Base-by-base conservation (phyloP, 2,888 invertebrate species). In the Pachycephus smyrnensis region DNA sequence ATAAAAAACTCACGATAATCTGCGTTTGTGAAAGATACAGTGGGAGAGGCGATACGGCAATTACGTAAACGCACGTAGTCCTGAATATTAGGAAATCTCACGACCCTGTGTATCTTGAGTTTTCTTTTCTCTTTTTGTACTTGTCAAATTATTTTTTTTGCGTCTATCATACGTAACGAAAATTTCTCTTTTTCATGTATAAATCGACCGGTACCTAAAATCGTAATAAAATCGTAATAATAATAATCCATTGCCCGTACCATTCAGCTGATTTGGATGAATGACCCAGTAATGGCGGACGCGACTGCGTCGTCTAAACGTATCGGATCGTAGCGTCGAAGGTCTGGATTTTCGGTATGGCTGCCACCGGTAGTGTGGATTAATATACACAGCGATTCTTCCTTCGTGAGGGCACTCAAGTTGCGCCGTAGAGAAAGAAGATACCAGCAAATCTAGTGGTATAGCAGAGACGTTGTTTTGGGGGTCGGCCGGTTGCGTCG, bases 401-500 rank as follows among this genome's bases (percentile, higher is more conserved):
- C 6, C 23, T 23, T 1, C 23, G 55, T 23, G 9, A 55, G 2
- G 55, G 55, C 9, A 2, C 55, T 23, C 23, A 2, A 23, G 55
- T 2, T 9, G 23, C 55, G 55, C 9, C 23, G 9, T 55, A 23
- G 55, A 23, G 9, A 23, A 23, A 23, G 15, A 9, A 9, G n/a
- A n/a, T n/a, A n/a, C n/a, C 40, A 6, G 23, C 55, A 9, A 23
- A 23, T 55, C 23, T 9, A 55, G 23, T 55, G 15, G 9, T 55
- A 55, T 9, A 1, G 55, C 23, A 23, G 4, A 15, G n/a, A 15
- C 40, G 40, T 40, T n/a, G n/a, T n/a, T n/a, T n/a, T 23, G 40
- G 15, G 55, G 74, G 69, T 69, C 69, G 74, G 55, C 68, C 73
- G 77, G 71, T 32, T 35, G 69, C 73, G 74, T 55, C 68, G 74